Evolutionary conservation across 2,797 vertebrate species (phyloP).

Genomic region (Malurus splendens): DNA sequence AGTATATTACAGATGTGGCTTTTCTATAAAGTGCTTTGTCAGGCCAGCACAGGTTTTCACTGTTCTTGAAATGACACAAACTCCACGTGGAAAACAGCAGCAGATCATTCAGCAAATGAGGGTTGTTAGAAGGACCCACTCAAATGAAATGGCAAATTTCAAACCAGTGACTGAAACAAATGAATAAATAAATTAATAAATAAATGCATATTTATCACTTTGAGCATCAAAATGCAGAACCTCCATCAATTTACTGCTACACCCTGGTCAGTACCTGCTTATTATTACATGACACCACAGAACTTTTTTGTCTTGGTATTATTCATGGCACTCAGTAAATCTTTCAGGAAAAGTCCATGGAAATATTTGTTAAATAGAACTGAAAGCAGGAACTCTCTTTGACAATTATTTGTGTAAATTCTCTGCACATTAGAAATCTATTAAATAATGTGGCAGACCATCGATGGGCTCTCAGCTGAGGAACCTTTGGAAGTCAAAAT

Average conservation of each 20-base stretch:
- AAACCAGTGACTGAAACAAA: neutral
- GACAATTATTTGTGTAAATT: neutral
- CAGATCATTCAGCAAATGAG: neutral
- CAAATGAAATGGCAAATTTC: neutral
- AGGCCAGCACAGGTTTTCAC: neutral
- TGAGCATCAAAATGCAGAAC: neutral
- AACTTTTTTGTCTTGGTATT: neutral
- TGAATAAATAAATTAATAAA: neutral
- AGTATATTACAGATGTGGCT: neutral
- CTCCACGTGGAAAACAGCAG: neutral
- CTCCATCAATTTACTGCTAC: neutral
- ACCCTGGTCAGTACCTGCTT: neutral
- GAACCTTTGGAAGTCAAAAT: neutral
- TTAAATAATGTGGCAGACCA: neutral
- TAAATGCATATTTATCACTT: neutral
- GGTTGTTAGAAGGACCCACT: neutral
- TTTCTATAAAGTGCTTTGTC: neutral
- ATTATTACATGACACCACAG: accelerated
- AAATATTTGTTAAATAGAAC: neutral
- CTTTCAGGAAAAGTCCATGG: neutral
- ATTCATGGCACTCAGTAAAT: neutral
- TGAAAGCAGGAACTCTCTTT: accelerated
- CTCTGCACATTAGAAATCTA: neutral
- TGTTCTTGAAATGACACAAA: neutral
- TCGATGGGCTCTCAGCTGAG: accelerated